Conservation (phyloP, 2,113 vertebrate species). For the Anas platyrhynchos region DNA sequence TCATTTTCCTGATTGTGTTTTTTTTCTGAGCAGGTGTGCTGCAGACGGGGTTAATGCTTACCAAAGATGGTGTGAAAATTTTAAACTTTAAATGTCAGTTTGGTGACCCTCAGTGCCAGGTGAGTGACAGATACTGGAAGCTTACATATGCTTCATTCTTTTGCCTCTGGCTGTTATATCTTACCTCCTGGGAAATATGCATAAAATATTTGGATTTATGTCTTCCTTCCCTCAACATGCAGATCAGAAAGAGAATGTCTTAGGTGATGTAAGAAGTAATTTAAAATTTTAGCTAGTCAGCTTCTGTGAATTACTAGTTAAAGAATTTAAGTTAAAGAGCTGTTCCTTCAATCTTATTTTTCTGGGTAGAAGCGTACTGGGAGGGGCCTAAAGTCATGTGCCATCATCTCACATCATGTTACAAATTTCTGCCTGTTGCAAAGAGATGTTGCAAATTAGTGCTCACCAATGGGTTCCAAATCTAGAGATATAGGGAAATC, state of each 20-base stretch:
- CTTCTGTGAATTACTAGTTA: background rate
- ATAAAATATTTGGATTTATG: background rate
- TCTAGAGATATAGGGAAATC: background rate
- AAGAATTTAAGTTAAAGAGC: background rate
- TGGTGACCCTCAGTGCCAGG: constrained; percentile 90
- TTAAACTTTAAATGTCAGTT: constrained; percentile 90
- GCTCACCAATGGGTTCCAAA: background rate
- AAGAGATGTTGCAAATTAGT: background rate
- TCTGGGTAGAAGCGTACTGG: background rate
- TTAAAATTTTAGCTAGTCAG: background rate
- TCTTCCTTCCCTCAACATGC: background rate
- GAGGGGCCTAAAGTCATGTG: background rate
- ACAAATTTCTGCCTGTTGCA: background rate
- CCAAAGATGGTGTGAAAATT: constrained; percentile 82
- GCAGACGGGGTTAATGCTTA: constrained; percentile 89
- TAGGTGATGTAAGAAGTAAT: background rate
- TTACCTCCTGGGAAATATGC: background rate
- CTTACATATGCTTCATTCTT: background rate
- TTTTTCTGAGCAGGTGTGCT: constrained; percentile 81
- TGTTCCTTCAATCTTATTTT: background rate
- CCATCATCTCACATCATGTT: background rate
- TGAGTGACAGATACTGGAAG: constrained; percentile 34
- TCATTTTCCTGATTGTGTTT: background rate
- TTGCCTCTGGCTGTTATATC: background rate
- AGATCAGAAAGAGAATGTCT: background rate